phyloP scores from a whole-genome alignment of 2,888 invertebrate genomes.

The Sphaerophoria taeniata region DNA sequence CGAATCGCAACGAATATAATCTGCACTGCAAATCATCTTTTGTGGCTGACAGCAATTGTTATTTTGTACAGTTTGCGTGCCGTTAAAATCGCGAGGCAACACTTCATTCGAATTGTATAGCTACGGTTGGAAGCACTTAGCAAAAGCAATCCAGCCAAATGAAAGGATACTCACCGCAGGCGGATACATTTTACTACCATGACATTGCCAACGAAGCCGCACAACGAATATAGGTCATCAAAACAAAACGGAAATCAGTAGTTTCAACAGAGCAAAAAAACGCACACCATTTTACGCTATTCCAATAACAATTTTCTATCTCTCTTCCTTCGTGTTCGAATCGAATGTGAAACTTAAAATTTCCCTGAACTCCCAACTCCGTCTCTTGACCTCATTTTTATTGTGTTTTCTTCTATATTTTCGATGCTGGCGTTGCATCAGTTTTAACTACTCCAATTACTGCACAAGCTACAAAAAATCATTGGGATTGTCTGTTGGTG shows the following conservation, averaged over 20 bases:
- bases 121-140: conserved; percentile 15
- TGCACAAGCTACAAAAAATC: not conserved
- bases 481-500: conserved; percentile 20
- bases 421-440: not conserved
- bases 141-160: not conserved
- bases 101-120: conserved; percentile 29
- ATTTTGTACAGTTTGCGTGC: conserved; percentile 13
- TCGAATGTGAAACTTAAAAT: conserved; percentile 52
- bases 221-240: conserved; percentile 69
- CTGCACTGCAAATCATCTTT: not conserved
- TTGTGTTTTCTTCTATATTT: conserved; percentile 15
- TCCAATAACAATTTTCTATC: too few species aligned
- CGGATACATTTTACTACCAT: conserved; percentile 61
- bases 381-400: conserved; percentile 59
- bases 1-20: not conserved
- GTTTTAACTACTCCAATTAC: conserved; percentile 40
- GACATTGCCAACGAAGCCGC: conserved; percentile 69
- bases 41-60: not conserved
- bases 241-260: conserved; percentile 59
- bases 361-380: not conserved
- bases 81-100: not conserved
- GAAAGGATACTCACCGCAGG: conserved; percentile 58
- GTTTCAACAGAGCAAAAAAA: conserved; percentile 21
- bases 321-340: not conserved
- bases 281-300: not conserved